A percentile compares a stretch with the other conserved stretches of the same genome.
These are phyloP conservation scores for Spheniscus humboldti DNA, from an alignment of 2,797 vertebrate genomes.

Conservation along the genomic window DNA sequence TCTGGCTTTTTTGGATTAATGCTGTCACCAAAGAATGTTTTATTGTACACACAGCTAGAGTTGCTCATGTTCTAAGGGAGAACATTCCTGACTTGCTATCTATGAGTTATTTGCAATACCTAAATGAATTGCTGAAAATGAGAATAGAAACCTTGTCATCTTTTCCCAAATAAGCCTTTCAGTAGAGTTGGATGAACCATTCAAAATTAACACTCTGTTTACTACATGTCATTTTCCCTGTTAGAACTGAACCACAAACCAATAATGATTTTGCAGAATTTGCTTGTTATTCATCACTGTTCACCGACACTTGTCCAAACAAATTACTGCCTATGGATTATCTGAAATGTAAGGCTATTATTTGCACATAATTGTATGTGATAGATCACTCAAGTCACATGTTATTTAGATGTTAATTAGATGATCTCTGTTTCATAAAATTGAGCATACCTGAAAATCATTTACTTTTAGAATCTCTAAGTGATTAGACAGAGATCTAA, in stretches of 20 bases:
- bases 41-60: not conserved
- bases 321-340: constrained; percentile 6
- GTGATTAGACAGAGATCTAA: not conserved
- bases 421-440: not conserved
- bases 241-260: not conserved
- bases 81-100: not conserved
- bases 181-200: not conserved
- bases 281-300: not conserved
- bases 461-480: not conserved
- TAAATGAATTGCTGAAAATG: not conserved
- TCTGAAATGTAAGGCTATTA: not conserved
- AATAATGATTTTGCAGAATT: not conserved
- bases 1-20: not conserved
- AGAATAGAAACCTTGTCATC: not conserved
- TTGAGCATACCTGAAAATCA: not conserved
- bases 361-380: constrained; percentile 16
- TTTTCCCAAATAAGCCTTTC: not conserved
- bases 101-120: not conserved
- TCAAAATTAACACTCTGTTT: not conserved
- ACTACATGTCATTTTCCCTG: not conserved
- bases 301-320: constrained; percentile 17
- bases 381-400: not conserved
- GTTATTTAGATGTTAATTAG: constrained; percentile 14
- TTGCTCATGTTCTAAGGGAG: not conserved
- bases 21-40: not conserved